Evolutionary conservation across 2,888 invertebrate species (phyloP).

Genomic region (Dendrolimus houi): DNA sequence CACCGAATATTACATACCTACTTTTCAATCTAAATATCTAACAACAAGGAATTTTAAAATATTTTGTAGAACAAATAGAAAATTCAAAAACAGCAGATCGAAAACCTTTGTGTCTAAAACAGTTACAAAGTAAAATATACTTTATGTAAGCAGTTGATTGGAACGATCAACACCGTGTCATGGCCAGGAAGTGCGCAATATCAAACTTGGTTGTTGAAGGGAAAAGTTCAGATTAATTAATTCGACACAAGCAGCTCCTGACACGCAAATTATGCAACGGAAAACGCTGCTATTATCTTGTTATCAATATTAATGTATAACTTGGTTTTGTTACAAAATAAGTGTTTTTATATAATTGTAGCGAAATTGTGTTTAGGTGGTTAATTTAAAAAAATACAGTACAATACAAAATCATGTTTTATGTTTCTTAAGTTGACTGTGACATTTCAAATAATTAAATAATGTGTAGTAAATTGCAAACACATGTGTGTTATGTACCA

Average conservation of each 20-base stretch:
- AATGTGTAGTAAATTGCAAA: no score
- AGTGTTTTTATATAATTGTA: no score
- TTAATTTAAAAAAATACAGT: no score
- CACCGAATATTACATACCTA: no score
- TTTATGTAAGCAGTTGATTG: neutral
- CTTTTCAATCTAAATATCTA: no score
- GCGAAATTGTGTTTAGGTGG: no score
- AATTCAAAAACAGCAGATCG: neutral
- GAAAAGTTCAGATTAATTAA: constrained; percentile 59
- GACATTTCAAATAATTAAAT: no score
- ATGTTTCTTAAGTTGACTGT: no score
- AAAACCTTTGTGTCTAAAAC: neutral
- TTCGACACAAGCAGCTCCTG: constrained; percentile 8
- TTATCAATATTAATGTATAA: no score
- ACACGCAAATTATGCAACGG: constrained; percentile 30
- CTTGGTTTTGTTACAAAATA: no score
- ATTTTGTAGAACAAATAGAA: neutral
- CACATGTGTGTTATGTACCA: no score
- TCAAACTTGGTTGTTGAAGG: constrained; percentile 13
- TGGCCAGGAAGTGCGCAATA: neutral
- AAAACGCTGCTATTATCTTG: neutral
- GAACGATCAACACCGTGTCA: neutral
- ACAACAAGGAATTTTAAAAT: neutral
- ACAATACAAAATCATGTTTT: no score
- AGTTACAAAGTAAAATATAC: neutral